Percentiles rank a stretch among this genome's conserved stretches.
These are phyloP conservation scores for Athene cunicularia DNA, from an alignment of 2,113 vertebrate genomes.

Conservation along the genomic window DNA sequence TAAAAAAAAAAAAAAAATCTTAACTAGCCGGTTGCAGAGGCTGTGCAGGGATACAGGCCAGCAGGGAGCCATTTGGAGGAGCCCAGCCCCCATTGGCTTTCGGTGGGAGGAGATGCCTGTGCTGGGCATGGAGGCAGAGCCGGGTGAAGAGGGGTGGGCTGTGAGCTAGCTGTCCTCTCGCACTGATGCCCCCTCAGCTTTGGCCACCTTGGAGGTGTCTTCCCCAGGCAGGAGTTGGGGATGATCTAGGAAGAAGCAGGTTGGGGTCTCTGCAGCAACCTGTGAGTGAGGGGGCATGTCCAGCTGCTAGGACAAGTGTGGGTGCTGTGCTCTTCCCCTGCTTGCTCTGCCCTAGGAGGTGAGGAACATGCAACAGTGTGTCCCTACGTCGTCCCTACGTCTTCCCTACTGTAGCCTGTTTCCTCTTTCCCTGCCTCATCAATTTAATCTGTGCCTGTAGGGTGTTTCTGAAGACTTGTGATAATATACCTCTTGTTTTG, in stretches of 20 bases:
- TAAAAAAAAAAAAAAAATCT: not conserved
- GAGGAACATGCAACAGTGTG: not conserved
- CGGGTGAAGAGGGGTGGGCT: not conserved
- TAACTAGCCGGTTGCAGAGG: not conserved
- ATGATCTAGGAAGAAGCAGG: not conserved
- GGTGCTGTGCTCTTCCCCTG: not conserved
- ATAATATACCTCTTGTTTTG: not conserved
- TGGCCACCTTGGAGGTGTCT: rapidly evolving
- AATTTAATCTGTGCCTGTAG: not conserved
- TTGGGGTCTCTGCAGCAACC: rapidly evolving
- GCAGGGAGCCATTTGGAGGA: not conserved
- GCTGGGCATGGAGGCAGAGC: not conserved
- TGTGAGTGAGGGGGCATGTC: rapidly evolving
- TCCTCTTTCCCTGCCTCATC: not conserved
- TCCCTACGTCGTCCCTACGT: not conserved
- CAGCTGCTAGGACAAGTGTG: rapidly evolving
- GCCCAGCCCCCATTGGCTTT: not conserved
- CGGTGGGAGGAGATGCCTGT: not conserved
- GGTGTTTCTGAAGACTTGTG: not conserved
- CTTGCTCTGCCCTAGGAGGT: not conserved
- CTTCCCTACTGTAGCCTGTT: not conserved
- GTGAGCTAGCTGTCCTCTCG: not conserved
- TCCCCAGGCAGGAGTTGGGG: not conserved
- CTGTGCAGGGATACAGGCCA: not conserved
- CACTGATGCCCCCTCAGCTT: rapidly evolving